phyloP scores from a whole-genome alignment of 2,888 invertebrate genomes.

The Tetropium fuscum region DNA sequence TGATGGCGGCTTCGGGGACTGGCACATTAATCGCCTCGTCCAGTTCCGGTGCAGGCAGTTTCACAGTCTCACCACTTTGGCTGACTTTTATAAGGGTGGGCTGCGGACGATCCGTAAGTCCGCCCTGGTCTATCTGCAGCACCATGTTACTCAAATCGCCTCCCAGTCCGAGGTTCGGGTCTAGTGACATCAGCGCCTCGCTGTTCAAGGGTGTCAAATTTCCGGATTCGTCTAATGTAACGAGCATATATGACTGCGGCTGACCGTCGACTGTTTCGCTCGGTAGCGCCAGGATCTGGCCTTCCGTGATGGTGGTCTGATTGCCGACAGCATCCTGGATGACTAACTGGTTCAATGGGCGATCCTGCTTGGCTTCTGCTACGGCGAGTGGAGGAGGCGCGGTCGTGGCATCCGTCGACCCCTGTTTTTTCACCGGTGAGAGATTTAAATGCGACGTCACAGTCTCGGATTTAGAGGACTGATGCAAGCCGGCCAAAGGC shows the following conservation, averaged over 20 bases:
- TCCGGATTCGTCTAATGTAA: slow-evolving; percentile 78
- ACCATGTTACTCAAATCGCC: slow-evolving; percentile 68
- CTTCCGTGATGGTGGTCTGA: slow-evolving; percentile 68
- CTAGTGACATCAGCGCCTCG: slow-evolving; percentile 72
- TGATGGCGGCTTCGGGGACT: not conserved
- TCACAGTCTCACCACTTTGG: not conserved
- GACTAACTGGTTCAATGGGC: slow-evolving; percentile 62
- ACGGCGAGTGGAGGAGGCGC: slow-evolving; percentile 5
- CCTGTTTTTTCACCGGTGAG: slow-evolving; percentile 2
- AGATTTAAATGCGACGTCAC: not conserved
- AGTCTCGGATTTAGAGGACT: slow-evolving; percentile 4
- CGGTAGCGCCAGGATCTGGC: slow-evolving; percentile 78
- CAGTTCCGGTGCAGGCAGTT: slow-evolving; percentile 1
- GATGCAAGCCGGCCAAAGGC: slow-evolving; percentile 4
- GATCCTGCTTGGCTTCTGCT: slow-evolving; percentile 37
- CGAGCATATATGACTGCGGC: slow-evolving; percentile 79
- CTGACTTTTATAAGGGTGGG: slow-evolving; percentile 27
- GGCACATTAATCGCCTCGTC: not conserved
- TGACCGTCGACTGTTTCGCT: slow-evolving; percentile 78
- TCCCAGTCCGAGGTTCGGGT: slow-evolving; percentile 67
- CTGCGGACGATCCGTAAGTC: slow-evolving; percentile 34
- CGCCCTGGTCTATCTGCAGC: slow-evolving; percentile 68
- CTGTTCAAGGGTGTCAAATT: slow-evolving; percentile 80
- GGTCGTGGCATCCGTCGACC: slow-evolving; percentile 3
- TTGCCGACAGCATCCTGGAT: slow-evolving; percentile 64